phyloP scores from a whole-genome alignment of 2,113 vertebrate species.

The Corydoras maculifer region DNA sequence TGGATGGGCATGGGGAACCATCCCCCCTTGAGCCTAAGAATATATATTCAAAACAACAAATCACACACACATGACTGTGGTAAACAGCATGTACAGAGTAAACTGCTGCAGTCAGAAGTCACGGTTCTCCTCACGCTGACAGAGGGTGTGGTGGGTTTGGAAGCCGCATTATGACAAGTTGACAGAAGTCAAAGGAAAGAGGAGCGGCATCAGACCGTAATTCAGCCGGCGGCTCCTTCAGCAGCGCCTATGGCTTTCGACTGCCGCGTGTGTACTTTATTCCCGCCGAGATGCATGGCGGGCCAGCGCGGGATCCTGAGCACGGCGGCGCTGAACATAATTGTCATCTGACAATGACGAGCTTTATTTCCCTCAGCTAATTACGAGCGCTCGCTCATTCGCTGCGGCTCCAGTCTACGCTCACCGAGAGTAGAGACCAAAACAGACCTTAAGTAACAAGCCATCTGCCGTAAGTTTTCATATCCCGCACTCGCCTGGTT shows the following conservation, averaged over 20 bases:
- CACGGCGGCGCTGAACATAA: conserved; percentile 7
- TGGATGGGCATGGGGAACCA: too few relatives aligned
- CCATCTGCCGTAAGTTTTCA: conserved; percentile 31
- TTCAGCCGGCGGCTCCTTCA: conserved; percentile 16
- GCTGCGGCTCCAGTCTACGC: conserved; percentile 5
- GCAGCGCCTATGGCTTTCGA: conserved; percentile 13
- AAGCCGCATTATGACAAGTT: conserved; percentile 13
- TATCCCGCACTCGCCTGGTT: neutral
- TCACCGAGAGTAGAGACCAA: conserved; percentile 9
- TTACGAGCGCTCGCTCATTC: conserved; percentile 15
- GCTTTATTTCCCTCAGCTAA: conserved; percentile 32
- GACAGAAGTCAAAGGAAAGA: conserved; percentile 4
- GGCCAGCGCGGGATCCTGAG: conserved; percentile 20
- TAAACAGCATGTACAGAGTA: neutral
- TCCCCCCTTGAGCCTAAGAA: too few relatives aligned
- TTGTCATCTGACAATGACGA: conserved; percentile 32
- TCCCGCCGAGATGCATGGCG: conserved; percentile 20
- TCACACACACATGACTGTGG: conserved; percentile 1
- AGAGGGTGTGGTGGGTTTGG: neutral
- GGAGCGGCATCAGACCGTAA: neutral
- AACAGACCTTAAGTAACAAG: conserved; percentile 28
- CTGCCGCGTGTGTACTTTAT: conserved; percentile 26
- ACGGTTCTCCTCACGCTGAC: neutral
- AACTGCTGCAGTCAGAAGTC: neutral
- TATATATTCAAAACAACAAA: too few relatives aligned